Base-by-base conservation (phyloP, 1,140 invertebrate genomes). In the Trichonephila clavipes region DNA sequence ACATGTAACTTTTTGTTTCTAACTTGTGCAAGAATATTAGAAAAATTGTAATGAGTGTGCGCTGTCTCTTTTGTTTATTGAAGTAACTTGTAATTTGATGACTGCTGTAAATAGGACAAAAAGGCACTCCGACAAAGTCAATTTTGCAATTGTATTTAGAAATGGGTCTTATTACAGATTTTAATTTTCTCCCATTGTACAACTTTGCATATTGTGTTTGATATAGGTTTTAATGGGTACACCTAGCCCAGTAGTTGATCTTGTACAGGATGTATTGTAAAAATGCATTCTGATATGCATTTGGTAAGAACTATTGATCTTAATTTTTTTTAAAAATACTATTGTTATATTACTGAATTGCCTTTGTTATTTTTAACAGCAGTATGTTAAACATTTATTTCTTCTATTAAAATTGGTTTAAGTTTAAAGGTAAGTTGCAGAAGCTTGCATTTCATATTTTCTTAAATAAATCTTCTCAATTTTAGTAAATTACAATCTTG, bases 211-310 rank as follows among this genome's bases (percentile, higher is more conserved):
- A 86, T 92, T 92, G 82, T 92, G 88, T 91, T 92, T 85, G 64
- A 92, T 92, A 92, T 92, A 86, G 90, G 86, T 92, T 91, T 92
- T 92, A 92, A 86, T 92, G 90, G 90, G 90, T 92, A 92, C 77
- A 92, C 90, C 90, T 92, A 92, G 90, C 90, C 90, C 90, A 92
- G 89, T 91, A 91, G 89, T 91, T 91, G 89, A 83, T 91, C 69
- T 90, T 90, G 89, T 91, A 91, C 89, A 91, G 89, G 88, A 91
- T 91, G 77, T 83, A 51, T 90, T 81, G 59, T 61, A 77, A 77
- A 40, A 90, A 77, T 83, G 77, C 77, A 83, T 91, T 24, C 19
- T 51, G n/a, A 28, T 58, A 51, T 91, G 89, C 59, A 91, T 91
- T 69, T 28, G 28, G 59, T 28, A 77, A 77, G 72, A 77, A 77